Percentiles rank a stretch among this genome's conserved stretches.
phyloP scores from a whole-genome alignment of 1,140 invertebrate species.

The Trachymyrmex septentrionalis region DNA sequence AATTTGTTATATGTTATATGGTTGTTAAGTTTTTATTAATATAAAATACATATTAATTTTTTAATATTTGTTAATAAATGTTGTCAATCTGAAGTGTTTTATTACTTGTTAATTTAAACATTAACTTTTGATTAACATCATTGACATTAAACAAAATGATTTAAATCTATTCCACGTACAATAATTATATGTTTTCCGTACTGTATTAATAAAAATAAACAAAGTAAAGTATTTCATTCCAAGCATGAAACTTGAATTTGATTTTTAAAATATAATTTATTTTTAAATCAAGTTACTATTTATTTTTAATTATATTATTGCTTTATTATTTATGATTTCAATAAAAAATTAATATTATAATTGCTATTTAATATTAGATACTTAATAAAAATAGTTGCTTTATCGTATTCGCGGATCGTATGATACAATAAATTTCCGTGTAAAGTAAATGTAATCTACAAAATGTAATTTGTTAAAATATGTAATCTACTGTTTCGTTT shows the following conservation, averaged over 20 bases:
- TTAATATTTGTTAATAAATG: slow-evolving; percentile 63
- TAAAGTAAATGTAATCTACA: background rate
- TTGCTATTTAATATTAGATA: background rate
- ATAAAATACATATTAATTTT: slow-evolving; percentile 3
- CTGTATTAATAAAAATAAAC: background rate
- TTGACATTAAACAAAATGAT: background rate
- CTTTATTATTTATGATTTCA: background rate
- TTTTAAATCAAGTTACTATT: slow-evolving; percentile 3
- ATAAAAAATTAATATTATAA: background rate
- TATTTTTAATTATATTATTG: background rate
- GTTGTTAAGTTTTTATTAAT: slow-evolving; percentile 71
- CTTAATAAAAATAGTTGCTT: background rate
- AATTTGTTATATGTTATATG: slow-evolving; percentile 58
- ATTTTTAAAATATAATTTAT: background rate
- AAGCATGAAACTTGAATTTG: background rate
- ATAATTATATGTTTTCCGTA: background rate
- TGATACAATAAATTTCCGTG: slow-evolving; percentile 27
- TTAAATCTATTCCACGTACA: background rate
- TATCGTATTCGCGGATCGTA: background rate
- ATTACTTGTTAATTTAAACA: background rate
- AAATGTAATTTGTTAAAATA: slow-evolving; percentile 10
- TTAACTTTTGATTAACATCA: background rate
- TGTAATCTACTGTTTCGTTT: slow-evolving; percentile 74
- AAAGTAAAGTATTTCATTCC: background rate
- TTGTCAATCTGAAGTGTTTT: background rate